Percentiles rank a stretch among this genome's conserved stretches.
Evolutionary conservation across 2,888 invertebrate species (phyloP).

Genomic region (Vandiemenella viatica): DNA sequence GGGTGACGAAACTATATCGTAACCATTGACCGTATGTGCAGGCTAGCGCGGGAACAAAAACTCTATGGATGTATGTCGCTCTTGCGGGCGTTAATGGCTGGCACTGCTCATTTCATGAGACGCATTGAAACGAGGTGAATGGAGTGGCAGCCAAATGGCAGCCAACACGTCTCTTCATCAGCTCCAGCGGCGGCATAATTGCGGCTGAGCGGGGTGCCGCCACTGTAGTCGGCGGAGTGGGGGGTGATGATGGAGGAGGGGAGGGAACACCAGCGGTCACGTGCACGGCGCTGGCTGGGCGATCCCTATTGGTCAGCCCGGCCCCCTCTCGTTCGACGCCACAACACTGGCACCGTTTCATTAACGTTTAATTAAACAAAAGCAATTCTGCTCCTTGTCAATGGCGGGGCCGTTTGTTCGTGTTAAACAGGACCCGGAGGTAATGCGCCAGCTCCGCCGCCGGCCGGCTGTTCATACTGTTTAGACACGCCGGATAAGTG

Average conservation of each 20-base stretch:
- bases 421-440: background rate
- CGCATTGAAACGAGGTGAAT: too few species aligned
- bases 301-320: too few species aligned
- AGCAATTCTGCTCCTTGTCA: background rate
- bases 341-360: background rate
- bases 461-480: background rate
- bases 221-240: background rate
- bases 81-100: too few species aligned
- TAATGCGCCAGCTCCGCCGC: too few species aligned
- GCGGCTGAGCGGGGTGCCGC: background rate
- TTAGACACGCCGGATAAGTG: background rate
- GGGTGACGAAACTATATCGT: too few species aligned
- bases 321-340: background rate
- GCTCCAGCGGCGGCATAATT: background rate
- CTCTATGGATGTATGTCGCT: too few species aligned
- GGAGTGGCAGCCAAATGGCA: background rate
- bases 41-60: too few species aligned
- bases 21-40: too few species aligned
- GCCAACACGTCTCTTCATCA: background rate
- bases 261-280: background rate
- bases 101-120: background rate
- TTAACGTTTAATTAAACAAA: background rate
- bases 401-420: background rate
- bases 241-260: background rate
- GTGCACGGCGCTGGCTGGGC: too few species aligned